Conservation (phyloP, 2,113 vertebrate species). For the Microtus oregoni region DNA sequence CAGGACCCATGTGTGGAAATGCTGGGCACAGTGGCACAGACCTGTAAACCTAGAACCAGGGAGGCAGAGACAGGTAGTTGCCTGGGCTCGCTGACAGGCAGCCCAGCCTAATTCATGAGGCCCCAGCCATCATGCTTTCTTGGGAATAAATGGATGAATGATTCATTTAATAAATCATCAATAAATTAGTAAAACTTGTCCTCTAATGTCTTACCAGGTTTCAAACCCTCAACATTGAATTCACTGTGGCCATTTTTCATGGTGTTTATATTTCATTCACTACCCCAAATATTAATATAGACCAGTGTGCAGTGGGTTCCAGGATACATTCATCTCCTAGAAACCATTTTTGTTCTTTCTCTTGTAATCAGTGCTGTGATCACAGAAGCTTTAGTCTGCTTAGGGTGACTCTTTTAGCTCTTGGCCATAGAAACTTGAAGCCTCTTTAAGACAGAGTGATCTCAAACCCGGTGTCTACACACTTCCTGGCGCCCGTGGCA, state of each 20-base stretch:
- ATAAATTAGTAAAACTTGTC: constrained; percentile 35
- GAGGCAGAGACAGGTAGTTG: not conserved
- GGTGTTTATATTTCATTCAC: not conserved
- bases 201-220: not conserved
- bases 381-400: not conserved
- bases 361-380: not conserved
- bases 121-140: not conserved
- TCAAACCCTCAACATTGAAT: not conserved
- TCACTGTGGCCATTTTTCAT: not conserved
- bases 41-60: too few species aligned
- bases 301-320: not conserved
- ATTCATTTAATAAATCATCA: constrained; percentile 31
- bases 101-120: not conserved
- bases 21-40: too few species aligned
- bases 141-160: constrained; percentile 24
- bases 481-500: not conserved
- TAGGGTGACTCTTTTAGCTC: not conserved
- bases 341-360: not conserved
- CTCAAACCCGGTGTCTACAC: not conserved
- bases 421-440: accelerated
- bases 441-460: not conserved
- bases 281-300: not conserved
- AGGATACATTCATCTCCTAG: not conserved
- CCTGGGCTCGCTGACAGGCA: not conserved
- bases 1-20: too few species aligned